Evolutionary conservation across 2,888 invertebrate genomes (phyloP).

Genomic region (Pyrrhopygopsis socrates): DNA sequence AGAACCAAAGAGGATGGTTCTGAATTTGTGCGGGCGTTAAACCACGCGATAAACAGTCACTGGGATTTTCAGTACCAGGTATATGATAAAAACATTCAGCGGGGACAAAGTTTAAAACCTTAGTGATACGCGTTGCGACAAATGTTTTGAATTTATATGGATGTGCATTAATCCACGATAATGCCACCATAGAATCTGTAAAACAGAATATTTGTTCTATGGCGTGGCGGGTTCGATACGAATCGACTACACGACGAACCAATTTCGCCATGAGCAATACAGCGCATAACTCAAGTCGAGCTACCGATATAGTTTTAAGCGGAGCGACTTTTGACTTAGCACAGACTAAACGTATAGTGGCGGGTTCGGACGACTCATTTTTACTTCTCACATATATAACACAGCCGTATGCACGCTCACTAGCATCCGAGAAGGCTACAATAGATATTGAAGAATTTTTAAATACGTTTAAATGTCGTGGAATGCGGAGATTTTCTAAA

Average conservation of each 20-base stretch:
- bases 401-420: constrained; percentile 37
- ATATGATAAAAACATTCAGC: constrained; percentile 34
- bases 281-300: constrained; percentile 35
- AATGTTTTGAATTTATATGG: constrained; percentile 28
- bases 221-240: neutral
- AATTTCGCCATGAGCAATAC: constrained; percentile 14
- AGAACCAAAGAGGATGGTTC: constrained; percentile 42
- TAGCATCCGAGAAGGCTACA: constrained; percentile 31
- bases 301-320: constrained; percentile 26
- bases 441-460: neutral
- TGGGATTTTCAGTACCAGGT: constrained; percentile 35
- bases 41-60: constrained; percentile 39
- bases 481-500: neutral
- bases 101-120: constrained; percentile 8
- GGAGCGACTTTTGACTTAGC: constrained; percentile 40
- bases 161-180: constrained; percentile 18
- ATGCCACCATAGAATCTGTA: constrained; percentile 16
- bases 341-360: constrained; percentile 8
- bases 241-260: constrained; percentile 24
- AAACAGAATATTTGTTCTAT: constrained; percentile 15
- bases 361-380: neutral
- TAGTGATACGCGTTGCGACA: constrained; percentile 37
- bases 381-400: neutral
- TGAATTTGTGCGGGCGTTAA: constrained; percentile 31
- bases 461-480: constrained; percentile 24